Conservation (phyloP, 2,888 invertebrate genomes). For the Lordiphosa fenestrarum region DNA sequence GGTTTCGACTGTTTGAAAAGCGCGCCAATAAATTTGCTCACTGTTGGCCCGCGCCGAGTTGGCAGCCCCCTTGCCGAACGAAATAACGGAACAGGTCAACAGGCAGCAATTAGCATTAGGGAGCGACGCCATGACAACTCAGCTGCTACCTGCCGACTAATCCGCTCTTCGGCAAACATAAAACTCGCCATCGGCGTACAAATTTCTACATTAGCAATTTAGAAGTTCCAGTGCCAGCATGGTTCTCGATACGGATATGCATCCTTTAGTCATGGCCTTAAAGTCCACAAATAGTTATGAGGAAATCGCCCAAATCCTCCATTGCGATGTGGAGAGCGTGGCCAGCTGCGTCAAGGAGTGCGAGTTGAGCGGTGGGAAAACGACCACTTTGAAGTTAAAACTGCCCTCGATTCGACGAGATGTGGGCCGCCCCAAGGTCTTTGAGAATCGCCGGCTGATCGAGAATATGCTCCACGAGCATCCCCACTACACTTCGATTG, state of each 20-base stretch:
- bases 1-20: too few species aligned
- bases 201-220: neutral
- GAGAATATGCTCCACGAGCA: conserved; percentile 38
- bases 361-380: conserved; percentile 18
- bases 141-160: too few species aligned
- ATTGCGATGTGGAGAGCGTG: conserved; percentile 48
- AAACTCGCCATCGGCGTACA: too few species aligned
- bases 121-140: too few species aligned
- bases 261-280: conserved; percentile 31
- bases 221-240: conserved; percentile 7
- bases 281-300: conserved; percentile 34
- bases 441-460: conserved; percentile 50
- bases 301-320: conserved; percentile 55
- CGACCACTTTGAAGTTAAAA: conserved; percentile 12
- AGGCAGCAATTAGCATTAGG: too few species aligned
- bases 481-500: conserved; percentile 53
- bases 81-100: too few species aligned
- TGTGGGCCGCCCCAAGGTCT: conserved; percentile 54
- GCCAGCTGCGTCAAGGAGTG: conserved; percentile 31
- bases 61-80: too few species aligned
- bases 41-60: too few species aligned
- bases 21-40: too few species aligned
- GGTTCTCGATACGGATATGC: conserved; percentile 21
- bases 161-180: too few species aligned
- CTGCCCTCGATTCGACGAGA: conserved; percentile 35